A percentile compares a stretch with the other conserved stretches of the same genome.
phyloP scores from a whole-genome alignment of 2,888 invertebrate genomes.

The Dorcus hopei region DNA sequence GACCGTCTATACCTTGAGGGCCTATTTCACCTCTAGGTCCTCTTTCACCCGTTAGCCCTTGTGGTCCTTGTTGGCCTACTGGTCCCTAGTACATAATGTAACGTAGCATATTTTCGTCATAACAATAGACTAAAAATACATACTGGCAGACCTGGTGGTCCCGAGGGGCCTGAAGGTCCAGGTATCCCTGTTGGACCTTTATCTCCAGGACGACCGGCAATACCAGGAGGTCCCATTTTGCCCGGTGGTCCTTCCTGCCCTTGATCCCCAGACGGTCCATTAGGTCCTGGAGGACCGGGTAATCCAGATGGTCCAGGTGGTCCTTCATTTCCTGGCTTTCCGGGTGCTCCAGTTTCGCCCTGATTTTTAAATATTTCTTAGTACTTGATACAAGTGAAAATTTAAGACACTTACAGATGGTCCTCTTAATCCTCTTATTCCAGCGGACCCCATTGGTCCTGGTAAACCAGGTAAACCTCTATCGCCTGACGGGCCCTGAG shows the following conservation, averaged over 20 bases:
- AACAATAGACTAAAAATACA: conserved; percentile 10
- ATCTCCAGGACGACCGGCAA: conserved; percentile 71
- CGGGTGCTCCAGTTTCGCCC: conserved; percentile 71
- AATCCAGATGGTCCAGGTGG: conserved; percentile 66
- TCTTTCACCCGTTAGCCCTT: conserved; percentile 69
- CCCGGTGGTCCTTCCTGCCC: conserved; percentile 63
- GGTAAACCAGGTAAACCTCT: conserved; percentile 62
- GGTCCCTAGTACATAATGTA: conserved; percentile 56
- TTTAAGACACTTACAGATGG: conserved; percentile 51
- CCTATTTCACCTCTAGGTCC: conserved; percentile 72
- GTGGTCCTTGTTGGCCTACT: conserved; percentile 62
- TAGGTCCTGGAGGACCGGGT: conserved; percentile 64
- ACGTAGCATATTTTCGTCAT: too few relatives aligned
- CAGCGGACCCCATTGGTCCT: conserved; percentile 62
- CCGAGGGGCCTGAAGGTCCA: conserved; percentile 63
- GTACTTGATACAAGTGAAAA: not conserved
- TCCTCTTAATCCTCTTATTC: conserved; percentile 65
- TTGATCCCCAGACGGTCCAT: conserved; percentile 59
- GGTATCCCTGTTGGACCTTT: conserved; percentile 68
- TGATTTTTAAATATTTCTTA: conserved; percentile 31
- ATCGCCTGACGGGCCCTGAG: conserved; percentile 67
- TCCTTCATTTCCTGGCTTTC: conserved; percentile 72
- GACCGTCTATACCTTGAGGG: conserved; percentile 72
- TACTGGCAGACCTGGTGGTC: conserved; percentile 69
- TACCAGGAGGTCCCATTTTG: conserved; percentile 68